Percentiles rank a stretch among this genome's conserved stretches.
These are phyloP conservation scores for Phasianus colchicus DNA, from an alignment of 2,113 vertebrate genomes.

Conservation along the genomic window DNA sequence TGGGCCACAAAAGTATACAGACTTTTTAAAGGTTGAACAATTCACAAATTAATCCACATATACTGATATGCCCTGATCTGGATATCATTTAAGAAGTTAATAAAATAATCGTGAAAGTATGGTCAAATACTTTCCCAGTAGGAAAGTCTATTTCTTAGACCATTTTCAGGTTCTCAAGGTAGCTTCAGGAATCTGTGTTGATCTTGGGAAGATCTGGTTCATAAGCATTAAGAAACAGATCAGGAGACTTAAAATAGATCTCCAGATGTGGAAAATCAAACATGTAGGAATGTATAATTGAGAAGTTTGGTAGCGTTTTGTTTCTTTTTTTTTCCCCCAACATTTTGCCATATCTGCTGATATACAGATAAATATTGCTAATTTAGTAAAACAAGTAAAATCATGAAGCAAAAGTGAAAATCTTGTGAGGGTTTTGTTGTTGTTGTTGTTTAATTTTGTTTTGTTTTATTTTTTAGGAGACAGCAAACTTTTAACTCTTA, in stretches of 20 bases:
- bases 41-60: background rate
- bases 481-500: constrained; percentile 95
- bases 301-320: background rate
- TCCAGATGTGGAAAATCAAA: background rate
- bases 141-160: background rate
- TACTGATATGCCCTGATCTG: background rate
- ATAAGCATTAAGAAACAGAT: background rate
- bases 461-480: constrained; percentile 73
- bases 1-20: background rate
- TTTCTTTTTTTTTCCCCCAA: background rate
- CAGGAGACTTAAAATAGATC: background rate
- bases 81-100: background rate
- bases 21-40: background rate
- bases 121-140: background rate
- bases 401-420: constrained; percentile 16
- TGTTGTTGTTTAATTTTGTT: background rate
- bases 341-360: background rate
- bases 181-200: background rate
- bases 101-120: background rate
- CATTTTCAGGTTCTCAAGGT: background rate
- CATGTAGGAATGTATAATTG: background rate
- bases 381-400: constrained; percentile 12
- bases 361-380: background rate
- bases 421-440: background rate
- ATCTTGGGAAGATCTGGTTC: background rate